Percentiles rank a stretch among this genome's conserved stretches.
Evolutionary conservation across 1,140 invertebrate species (phyloP).

Genomic region (Idris sp.): DNA sequence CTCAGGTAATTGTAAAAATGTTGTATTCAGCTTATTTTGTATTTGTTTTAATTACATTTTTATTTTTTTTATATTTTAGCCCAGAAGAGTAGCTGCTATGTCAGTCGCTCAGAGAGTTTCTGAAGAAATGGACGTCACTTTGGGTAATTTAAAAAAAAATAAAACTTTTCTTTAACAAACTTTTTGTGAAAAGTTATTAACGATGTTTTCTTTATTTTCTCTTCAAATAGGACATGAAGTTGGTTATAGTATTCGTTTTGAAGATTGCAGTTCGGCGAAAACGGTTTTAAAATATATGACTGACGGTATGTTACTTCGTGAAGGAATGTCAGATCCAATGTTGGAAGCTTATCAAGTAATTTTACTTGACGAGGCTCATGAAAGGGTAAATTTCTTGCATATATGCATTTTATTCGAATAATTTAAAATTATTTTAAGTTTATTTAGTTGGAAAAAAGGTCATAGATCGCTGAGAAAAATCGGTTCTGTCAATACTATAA

Average conservation of each 20-base stretch:
- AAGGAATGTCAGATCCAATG: conserved; percentile 99
- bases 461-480: too few species aligned
- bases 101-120: conserved; percentile 98
- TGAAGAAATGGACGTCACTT: conserved; percentile 98
- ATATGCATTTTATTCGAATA: too few species aligned
- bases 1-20: conserved; percentile 84
- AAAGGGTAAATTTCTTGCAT: conserved; percentile 80
- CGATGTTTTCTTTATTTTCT: too few species aligned
- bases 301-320: conserved; percentile 99
- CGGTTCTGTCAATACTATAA: too few species aligned
- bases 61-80: conserved; percentile 23
- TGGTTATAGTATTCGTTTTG: conserved; percentile 99
- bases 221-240: conserved; percentile 98
- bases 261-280: conserved; percentile 97
- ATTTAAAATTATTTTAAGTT: too few species aligned
- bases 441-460: too few species aligned
- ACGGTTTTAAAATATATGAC: conserved; percentile 98
- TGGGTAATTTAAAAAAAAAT: conserved; percentile 76
- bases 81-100: conserved; percentile 96
- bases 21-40: too few species aligned
- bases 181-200: too few species aligned
- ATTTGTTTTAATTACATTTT: too few species aligned
- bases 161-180: too few species aligned
- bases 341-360: conserved; percentile 97
- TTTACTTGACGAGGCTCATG: conserved; percentile 99